Evolutionary conservation across 2,888 invertebrate genomes (phyloP).

Genomic region (Mythimna impura): DNA sequence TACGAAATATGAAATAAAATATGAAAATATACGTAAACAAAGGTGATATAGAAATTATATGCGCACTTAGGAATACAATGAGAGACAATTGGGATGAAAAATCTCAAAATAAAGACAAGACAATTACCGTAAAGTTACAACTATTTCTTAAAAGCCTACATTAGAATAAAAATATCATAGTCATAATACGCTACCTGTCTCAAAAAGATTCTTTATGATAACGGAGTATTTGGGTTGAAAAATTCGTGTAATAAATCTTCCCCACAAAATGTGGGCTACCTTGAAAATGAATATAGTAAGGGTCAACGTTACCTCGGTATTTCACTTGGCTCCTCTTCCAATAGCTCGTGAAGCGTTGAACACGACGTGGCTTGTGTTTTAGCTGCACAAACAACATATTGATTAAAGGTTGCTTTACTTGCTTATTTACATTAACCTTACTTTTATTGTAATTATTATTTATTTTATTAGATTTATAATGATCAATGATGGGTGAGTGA

Average conservation of each 20-base stretch:
- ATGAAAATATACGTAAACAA: background rate
- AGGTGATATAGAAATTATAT: background rate
- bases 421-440: background rate
- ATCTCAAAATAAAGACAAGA: background rate
- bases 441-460: background rate
- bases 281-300: conserved; percentile 41
- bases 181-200: conserved; percentile 33
- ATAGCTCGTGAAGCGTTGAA: conserved; percentile 88
- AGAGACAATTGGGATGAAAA: background rate
- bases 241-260: conserved; percentile 49
- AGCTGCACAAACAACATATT: conserved; percentile 73
- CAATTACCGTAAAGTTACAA: background rate
- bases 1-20: background rate
- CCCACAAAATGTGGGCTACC: conserved; percentile 47
- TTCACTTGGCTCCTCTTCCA: conserved; percentile 87
- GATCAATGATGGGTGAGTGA: too few species aligned
- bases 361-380: conserved; percentile 89
- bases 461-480: too few species aligned
- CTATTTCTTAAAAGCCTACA: conserved; percentile 1
- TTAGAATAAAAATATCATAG: conserved; percentile 18
- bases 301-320: conserved; percentile 84
- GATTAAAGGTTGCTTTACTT: background rate
- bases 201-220: conserved; percentile 59
- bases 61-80: background rate
- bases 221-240: conserved; percentile 32